phyloP scores from a whole-genome alignment of 1,140 invertebrate species.

The Aphelinus atriplicis region DNA sequence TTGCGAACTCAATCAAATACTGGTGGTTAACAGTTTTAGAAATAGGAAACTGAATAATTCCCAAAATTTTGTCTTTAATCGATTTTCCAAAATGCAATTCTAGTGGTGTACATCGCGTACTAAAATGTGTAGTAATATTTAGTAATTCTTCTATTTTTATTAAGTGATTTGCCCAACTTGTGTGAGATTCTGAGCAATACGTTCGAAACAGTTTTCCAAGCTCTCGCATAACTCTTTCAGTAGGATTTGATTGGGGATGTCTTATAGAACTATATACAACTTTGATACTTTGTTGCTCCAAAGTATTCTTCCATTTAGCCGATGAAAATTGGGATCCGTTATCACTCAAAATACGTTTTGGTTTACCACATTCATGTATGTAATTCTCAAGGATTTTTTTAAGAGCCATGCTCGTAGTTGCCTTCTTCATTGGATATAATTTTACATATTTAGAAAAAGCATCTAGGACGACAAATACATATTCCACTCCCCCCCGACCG shows the following conservation, averaged over 20 bases:
- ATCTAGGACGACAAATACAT: slow-evolving; percentile 22
- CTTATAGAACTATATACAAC: not conserved
- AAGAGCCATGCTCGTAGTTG: not conserved
- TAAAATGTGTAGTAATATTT: not conserved
- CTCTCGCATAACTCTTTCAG: not conserved
- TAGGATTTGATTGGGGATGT: slow-evolving; percentile 3
- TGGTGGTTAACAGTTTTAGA: not conserved
- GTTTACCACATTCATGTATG: not conserved
- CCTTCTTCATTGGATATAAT: slow-evolving; percentile 16
- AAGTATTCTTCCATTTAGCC: slow-evolving; percentile 21
- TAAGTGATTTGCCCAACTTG: not conserved
- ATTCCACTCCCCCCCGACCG: slow-evolving; percentile 8
- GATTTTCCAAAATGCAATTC: not conserved
- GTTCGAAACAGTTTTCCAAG: not conserved
- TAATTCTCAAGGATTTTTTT: not conserved
- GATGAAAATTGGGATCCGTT: slow-evolving; percentile 7
- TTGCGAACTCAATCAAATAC: not conserved
- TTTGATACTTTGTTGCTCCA: not conserved
- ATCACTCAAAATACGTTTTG: not conserved
- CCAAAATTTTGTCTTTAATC: not conserved
- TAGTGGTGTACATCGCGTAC: not conserved
- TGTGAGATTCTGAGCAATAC: not conserved
- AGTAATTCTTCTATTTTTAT: not conserved
- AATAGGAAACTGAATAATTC: not conserved
- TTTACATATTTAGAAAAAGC: not conserved